A percentile compares a stretch with the other conserved stretches of the same genome.
Evolutionary conservation across 1,140 invertebrate species (phyloP).

Genomic region (Drosophila gunungcola): DNA sequence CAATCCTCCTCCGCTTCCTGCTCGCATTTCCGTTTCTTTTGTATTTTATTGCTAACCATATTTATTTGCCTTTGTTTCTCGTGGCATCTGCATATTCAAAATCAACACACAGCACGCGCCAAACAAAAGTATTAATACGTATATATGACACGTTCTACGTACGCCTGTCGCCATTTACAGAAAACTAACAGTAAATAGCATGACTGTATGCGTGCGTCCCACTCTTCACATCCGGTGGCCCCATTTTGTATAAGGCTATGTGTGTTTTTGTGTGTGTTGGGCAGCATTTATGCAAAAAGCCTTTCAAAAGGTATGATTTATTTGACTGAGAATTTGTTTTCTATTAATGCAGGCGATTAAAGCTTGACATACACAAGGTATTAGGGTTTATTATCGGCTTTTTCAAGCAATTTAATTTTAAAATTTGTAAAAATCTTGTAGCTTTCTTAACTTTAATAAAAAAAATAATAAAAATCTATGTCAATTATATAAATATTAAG

Average conservation of each 20-base stretch:
- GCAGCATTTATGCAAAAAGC: slow-evolving; percentile 28
- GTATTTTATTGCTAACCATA: slow-evolving; percentile 47
- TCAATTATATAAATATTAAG: too few species aligned
- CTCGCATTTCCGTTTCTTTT: slow-evolving; percentile 35
- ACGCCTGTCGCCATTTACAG: slow-evolving; percentile 15
- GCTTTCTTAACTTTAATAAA: too few species aligned
- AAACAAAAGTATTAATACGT: slow-evolving; percentile 29
- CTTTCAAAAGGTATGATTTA: slow-evolving; percentile 15
- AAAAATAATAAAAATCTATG: too few species aligned
- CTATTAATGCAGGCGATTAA: neutral
- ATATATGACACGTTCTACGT: slow-evolving; percentile 31
- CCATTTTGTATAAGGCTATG: neutral
- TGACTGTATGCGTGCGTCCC: neutral
- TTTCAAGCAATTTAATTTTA: neutral
- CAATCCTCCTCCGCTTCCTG: neutral
- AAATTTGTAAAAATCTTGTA: too few species aligned
- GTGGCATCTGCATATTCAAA: slow-evolving; percentile 60
- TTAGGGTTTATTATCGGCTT: neutral
- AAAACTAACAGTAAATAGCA: slow-evolving; percentile 33
- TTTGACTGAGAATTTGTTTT: slow-evolving; percentile 1
- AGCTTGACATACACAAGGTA: neutral
- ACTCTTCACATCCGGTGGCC: slow-evolving; percentile 25
- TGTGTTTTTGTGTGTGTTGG: neutral
- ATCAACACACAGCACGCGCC: slow-evolving; percentile 41
- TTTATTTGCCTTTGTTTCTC: slow-evolving; percentile 57